These are phyloP conservation scores for Montipora efflorescens DNA, from an alignment of 64 coral and sea anemone genomes.

Conservation along the genomic window DNA sequence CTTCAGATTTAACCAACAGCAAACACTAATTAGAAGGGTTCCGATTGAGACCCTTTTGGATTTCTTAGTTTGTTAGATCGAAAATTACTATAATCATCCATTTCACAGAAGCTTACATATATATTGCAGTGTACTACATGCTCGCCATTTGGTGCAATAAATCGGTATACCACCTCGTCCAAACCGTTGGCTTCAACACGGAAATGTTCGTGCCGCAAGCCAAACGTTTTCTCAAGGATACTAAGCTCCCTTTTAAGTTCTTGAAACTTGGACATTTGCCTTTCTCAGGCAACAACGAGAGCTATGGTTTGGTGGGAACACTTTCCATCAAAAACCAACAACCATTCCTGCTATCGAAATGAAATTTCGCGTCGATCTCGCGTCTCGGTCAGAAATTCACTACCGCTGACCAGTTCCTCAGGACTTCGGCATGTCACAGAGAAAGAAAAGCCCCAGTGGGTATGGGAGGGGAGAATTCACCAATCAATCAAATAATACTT, in stretches of 20 bases:
- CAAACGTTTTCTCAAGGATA: conserved; percentile 96
- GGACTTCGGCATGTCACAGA: too few species aligned
- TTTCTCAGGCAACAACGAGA: conserved; percentile 66
- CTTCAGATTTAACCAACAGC: conserved; percentile 53
- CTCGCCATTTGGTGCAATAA: conserved; percentile 74
- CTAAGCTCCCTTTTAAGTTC: conserved; percentile 97
- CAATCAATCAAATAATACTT: too few species aligned
- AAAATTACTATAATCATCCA: not conserved
- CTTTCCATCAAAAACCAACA: conserved; percentile 51
- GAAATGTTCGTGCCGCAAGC: conserved; percentile 83
- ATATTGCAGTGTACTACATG: conserved; percentile 99
- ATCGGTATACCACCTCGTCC: conserved; percentile 96
- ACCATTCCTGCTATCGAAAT: not conserved
- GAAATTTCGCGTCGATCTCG: not conserved
- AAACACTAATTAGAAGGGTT: conserved; percentile 17
- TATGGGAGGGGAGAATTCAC: too few species aligned
- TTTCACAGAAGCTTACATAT: conserved; percentile 69
- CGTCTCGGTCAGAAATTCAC: too few species aligned
- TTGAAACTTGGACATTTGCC: conserved; percentile 99
- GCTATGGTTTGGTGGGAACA: conserved; percentile 9
- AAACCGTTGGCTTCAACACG: conserved; percentile 96
- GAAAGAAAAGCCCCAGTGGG: too few species aligned
- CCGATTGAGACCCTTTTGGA: not conserved
- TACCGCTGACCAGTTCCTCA: too few species aligned
- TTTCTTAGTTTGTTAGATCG: not conserved